These are phyloP conservation scores for Chinchilla lanigera DNA, from an alignment of 2,113 vertebrate genomes.

Conservation along the genomic window DNA sequence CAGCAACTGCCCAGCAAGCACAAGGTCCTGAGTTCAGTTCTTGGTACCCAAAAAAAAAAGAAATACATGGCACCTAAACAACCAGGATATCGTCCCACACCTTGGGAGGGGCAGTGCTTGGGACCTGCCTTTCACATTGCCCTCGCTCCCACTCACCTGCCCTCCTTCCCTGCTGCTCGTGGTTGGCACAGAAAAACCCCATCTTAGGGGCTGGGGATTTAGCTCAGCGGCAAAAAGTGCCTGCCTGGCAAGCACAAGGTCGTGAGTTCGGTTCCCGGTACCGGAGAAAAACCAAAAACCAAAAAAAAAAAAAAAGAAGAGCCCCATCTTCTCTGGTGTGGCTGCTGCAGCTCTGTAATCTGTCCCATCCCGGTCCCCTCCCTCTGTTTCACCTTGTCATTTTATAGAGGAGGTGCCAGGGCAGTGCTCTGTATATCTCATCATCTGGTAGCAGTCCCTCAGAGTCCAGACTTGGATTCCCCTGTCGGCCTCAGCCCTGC, in stretches of 20 bases:
- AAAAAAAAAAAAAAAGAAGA: too few species aligned
- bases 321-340: not conserved
- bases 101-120: not conserved
- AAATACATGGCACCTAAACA: not conserved
- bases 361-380: not conserved
- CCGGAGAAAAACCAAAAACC: too few species aligned
- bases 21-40: too few species aligned
- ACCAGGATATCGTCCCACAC: not conserved
- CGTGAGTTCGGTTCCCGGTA: too few species aligned
- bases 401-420: not conserved
- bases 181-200: not conserved
- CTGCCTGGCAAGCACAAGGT: too few species aligned
- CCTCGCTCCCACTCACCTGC: not conserved
- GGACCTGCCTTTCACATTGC: not conserved
- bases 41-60: too few species aligned
- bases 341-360: not conserved
- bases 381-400: fast-evolving
- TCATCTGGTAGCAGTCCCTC: not conserved
- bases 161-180: not conserved
- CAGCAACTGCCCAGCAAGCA: too few species aligned
- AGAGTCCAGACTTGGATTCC: not conserved
- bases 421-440: not conserved
- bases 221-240: too few species aligned
- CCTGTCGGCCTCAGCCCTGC: not conserved
- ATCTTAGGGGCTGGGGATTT: too few species aligned